Percentiles rank a stretch among this genome's conserved stretches.
phyloP scores from a whole-genome alignment of 2,888 invertebrate genomes.

The Acheta domesticus region DNA sequence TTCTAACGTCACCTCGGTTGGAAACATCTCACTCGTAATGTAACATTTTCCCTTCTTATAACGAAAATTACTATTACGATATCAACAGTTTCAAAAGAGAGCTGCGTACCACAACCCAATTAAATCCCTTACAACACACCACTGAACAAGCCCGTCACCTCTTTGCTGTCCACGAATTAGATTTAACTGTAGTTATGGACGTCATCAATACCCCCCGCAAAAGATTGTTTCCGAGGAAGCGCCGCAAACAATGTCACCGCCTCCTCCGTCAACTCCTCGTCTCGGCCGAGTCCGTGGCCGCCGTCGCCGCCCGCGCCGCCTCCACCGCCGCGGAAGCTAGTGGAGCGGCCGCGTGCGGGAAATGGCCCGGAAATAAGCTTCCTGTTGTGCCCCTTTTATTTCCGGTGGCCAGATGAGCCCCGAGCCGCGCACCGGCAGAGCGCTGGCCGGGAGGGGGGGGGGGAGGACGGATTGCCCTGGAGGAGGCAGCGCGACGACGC shows the following conservation, averaged over 20 bases:
- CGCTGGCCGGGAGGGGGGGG: background rate
- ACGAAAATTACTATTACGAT: too few species aligned
- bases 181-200: too few species aligned
- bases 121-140: too few species aligned
- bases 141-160: too few species aligned
- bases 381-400: background rate
- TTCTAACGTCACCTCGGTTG: too few species aligned
- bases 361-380: conserved; percentile 11
- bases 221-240: background rate
- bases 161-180: too few species aligned
- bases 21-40: too few species aligned
- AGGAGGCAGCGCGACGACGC: too few species aligned
- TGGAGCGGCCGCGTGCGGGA: background rate
- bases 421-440: background rate
- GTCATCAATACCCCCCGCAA: background rate
- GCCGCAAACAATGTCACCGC: background rate
- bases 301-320: background rate
- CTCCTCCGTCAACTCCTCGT: background rate
- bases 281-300: background rate
- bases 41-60: too few species aligned
- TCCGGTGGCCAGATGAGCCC: conserved; percentile 4
- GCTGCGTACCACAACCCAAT: too few species aligned
- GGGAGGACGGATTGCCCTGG: too few species aligned
- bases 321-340: background rate
- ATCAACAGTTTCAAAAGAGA: too few species aligned